Evolutionary conservation across 1,140 invertebrate species (phyloP), one percentile per base, ranked within the genome.

Genomic region (Cheumatopsyche charites): DNA sequence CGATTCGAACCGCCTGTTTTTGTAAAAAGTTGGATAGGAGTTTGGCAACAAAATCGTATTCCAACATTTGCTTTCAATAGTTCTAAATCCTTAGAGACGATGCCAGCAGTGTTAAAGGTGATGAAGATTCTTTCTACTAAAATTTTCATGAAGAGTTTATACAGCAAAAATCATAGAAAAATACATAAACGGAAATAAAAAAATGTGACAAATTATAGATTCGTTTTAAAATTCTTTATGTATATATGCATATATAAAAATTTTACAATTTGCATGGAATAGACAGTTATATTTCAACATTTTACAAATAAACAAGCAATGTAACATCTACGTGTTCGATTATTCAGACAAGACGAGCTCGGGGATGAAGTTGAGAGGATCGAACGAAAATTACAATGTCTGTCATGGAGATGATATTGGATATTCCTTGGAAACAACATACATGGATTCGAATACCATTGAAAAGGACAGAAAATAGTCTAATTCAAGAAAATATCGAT

Each of bases 341-440:
- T 89, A 87, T 71, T 81, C 82, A 41, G 86, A 82, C 1, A 76
- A 79, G 13, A 67, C 81, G 15, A 89, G 87, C 76, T 77, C 88
- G 3, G 85, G 84, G n/a, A 78, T 86, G 25, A 0, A 72, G 9
- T 78, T 87, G 73, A 83, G 80, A 15, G 70, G 77, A 17, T 84
- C 80, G 13, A 80, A 82, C 0, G 77, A 82, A 12, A 79, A 87
- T 65, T 88, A 86, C 73, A 88, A 87, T 72, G 87, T 88, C 1
- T 82, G 82, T 70, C 88, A 90, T 75, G 87, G 79, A 4, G 88
- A 90, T 75, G 89, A 90, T 75, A 76, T 80, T 7, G 78, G 79
- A 12, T 79, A 83, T 52, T 74, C 86, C 9, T 67, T 86, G 19
- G 77, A 80, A 26, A 77, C 78, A 43, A 36, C 72, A 7, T 78